Evolutionary conservation across 2,113 vertebrate genomes (phyloP).

Genomic region (cat (Felis catus)): F.catus_Fca126_mat1.0 CM031413.1:74926501-74927000

Average conservation of each 20-base stretch:
- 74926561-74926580: slow-evolving; percentile 96
- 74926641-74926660: slow-evolving; percentile 86
- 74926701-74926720: slow-evolving; percentile 89
- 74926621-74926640: slow-evolving; percentile 90
- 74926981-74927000: slow-evolving; percentile 32
- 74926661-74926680: slow-evolving; percentile 89
- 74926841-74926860: slow-evolving; percentile 67
- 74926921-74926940: slow-evolving; percentile 48
- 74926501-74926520: slow-evolving; percentile 76
- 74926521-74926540: slow-evolving; percentile 82
- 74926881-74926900: slow-evolving; percentile 50
- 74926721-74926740: slow-evolving; percentile 88
- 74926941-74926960: neutral
- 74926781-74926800: slow-evolving; percentile 77
- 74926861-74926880: slow-evolving; percentile 74
- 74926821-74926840: slow-evolving; percentile 79
- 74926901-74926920: slow-evolving; percentile 61
- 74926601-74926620: slow-evolving; percentile 94
- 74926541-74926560: slow-evolving; percentile 83
- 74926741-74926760: slow-evolving; percentile 91
- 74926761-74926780: slow-evolving; percentile 86
- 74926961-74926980: neutral
- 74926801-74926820: slow-evolving; percentile 78
- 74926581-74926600: slow-evolving; percentile 94
- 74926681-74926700: slow-evolving; percentile 93